Percentiles rank a stretch among this genome's conserved stretches.
phyloP scores from a whole-genome alignment of 2,113 vertebrate species.

The Monopterus albus region DNA sequence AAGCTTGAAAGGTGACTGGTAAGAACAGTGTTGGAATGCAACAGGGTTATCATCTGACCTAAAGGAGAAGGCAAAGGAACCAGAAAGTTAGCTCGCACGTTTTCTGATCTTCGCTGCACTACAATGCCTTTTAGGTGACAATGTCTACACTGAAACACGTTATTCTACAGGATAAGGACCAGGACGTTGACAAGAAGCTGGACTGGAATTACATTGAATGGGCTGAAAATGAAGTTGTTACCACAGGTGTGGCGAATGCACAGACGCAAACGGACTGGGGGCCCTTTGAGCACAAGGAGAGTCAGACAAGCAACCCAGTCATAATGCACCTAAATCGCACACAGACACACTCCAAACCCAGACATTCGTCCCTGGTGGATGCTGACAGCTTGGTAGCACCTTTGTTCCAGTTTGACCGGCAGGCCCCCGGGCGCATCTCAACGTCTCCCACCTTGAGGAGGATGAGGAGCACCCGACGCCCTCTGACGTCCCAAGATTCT shows the following conservation, averaged over 20 bases:
- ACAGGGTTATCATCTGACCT: conserved; percentile 67
- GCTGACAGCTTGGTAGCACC: conserved; percentile 35
- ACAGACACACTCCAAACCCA: conserved; percentile 72
- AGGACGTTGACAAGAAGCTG: conserved; percentile 71
- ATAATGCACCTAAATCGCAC: conserved; percentile 80
- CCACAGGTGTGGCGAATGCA: conserved; percentile 47
- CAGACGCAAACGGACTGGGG: conserved; percentile 77
- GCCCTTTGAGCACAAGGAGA: conserved; percentile 67
- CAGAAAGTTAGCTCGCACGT: conserved; percentile 41
- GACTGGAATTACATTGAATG: conserved; percentile 81
- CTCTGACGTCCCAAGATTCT: conserved; percentile 42
- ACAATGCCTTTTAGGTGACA: conserved; percentile 75
- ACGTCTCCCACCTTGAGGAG: conserved; percentile 89
- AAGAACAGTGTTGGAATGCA: conserved; percentile 67
- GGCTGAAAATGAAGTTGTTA: conserved; percentile 66
- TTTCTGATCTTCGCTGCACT: conserved; percentile 54
- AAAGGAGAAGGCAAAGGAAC: conserved; percentile 41
- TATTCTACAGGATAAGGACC: conserved; percentile 70
- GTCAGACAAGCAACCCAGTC: conserved; percentile 78
- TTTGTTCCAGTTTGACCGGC: conserved; percentile 86
- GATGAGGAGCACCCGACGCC: conserved; percentile 80
- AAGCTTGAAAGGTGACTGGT: conserved; percentile 40
- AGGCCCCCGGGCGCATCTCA: conserved; percentile 87
- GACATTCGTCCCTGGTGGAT: conserved; percentile 66
- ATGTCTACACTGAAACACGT: conserved; percentile 80